These are phyloP conservation scores for Epinephelus lanceolatus DNA, from an alignment of 2,113 vertebrate genomes.

Conservation along the genomic window DNA sequence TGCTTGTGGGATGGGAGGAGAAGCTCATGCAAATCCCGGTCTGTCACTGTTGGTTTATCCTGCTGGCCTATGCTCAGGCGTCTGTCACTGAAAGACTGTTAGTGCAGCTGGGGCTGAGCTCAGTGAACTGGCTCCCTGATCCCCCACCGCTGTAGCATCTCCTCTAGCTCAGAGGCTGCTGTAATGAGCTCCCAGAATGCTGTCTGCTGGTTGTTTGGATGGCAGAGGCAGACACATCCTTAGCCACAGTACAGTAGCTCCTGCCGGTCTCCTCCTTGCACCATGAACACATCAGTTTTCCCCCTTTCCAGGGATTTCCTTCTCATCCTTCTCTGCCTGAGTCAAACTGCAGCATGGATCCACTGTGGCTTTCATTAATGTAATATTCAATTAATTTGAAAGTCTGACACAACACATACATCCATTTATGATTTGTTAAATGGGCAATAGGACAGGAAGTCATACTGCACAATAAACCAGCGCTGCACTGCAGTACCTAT, in stretches of 20 bases:
- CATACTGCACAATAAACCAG: background rate
- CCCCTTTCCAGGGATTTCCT: constrained; percentile 25
- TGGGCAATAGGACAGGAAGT: constrained; percentile 9
- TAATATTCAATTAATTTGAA: constrained; percentile 55
- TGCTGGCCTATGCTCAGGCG: constrained; percentile 52
- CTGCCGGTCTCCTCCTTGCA: constrained; percentile 35
- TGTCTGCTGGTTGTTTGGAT: constrained; percentile 65
- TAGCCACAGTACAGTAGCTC: constrained; percentile 48
- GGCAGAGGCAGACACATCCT: constrained; percentile 60
- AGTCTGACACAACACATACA: constrained; percentile 26
- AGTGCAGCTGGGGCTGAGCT: constrained; percentile 69
- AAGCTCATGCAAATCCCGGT: constrained; percentile 68
- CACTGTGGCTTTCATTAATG: constrained; percentile 48
- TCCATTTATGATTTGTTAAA: constrained; percentile 24
- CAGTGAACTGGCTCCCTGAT: constrained; percentile 78
- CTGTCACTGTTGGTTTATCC: constrained; percentile 73
- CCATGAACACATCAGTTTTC: constrained; percentile 45
- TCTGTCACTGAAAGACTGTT: constrained; percentile 55
- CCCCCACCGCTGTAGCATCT: constrained; percentile 56
- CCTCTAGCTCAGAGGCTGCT: constrained; percentile 71
- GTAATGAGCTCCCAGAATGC: constrained; percentile 87
- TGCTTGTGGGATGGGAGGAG: constrained; percentile 59
- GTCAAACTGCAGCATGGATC: constrained; percentile 37
- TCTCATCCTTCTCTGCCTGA: constrained; percentile 4
- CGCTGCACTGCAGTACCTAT: background rate